A percentile compares a stretch with the other conserved stretches of the same genome.
Evolutionary conservation across 2,888 invertebrate genomes (phyloP).

Genomic region (Eueremaeus valkanovi): DNA sequence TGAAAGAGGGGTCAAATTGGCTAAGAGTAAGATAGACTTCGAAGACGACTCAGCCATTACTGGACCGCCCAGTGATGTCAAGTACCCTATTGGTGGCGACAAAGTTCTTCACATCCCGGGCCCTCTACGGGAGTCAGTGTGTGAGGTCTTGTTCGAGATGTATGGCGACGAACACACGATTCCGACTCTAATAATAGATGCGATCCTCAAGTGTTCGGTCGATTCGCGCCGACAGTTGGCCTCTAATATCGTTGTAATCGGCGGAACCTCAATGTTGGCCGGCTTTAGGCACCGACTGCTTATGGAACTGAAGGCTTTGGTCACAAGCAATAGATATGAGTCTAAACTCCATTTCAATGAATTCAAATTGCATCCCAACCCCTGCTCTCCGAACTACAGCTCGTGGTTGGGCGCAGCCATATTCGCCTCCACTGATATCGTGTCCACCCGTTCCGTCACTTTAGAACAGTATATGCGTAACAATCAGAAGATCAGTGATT

Average conservation of each 20-base stretch:
- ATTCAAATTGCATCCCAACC: slow-evolving; percentile 75
- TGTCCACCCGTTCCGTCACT: slow-evolving; percentile 65
- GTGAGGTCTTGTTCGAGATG: slow-evolving; percentile 77
- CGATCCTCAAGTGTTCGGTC: slow-evolving; percentile 73
- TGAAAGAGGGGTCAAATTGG: slow-evolving; percentile 60
- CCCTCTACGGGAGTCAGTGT: slow-evolving; percentile 70
- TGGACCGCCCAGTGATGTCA: slow-evolving; percentile 56
- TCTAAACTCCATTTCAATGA: slow-evolving; percentile 61
- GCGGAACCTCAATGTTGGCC: slow-evolving; percentile 76
- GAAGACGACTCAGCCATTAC: slow-evolving; percentile 47
- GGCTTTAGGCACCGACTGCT: slow-evolving; percentile 77
- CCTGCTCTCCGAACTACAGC: slow-evolving; percentile 73
- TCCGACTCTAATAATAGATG: slow-evolving; percentile 76
- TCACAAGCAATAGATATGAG: slow-evolving; percentile 60
- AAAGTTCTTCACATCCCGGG: slow-evolving; percentile 64
- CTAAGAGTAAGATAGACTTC: slow-evolving; percentile 52
- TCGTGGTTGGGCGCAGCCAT: slow-evolving; percentile 83
- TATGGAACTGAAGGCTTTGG: slow-evolving; percentile 66
- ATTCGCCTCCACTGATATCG: slow-evolving; percentile 70
- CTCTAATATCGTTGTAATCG: slow-evolving; percentile 77
- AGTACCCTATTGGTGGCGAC: slow-evolving; percentile 64
- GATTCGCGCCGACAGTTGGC: slow-evolving; percentile 74
- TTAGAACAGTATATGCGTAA: slow-evolving; percentile 58
- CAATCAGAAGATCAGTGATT: slow-evolving; percentile 35
- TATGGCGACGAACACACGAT: slow-evolving; percentile 77